Percentiles rank a stretch among this genome's conserved stretches.
Evolutionary conservation across 1,140 invertebrate genomes (phyloP).

Genomic region (Drosophila arawakana): DNA sequence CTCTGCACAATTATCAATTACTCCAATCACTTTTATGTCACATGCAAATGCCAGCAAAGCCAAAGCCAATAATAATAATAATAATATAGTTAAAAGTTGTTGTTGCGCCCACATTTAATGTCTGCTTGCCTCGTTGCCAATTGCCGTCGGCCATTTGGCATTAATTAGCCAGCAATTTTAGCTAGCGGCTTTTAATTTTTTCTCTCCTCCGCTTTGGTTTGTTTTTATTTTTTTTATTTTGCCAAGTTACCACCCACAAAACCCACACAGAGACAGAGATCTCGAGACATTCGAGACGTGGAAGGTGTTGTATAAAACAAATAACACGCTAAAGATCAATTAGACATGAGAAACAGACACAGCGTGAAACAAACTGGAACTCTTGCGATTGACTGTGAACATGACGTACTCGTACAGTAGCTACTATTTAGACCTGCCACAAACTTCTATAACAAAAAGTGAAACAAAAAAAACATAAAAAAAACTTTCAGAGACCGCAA

Average conservation of each 20-base stretch:
- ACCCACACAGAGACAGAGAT: background rate
- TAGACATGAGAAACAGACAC: slow-evolving; percentile 52
- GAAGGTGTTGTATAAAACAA: slow-evolving; percentile 54
- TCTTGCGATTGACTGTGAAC: slow-evolving; percentile 45
- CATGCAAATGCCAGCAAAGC: slow-evolving; percentile 64
- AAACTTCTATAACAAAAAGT: slow-evolving; percentile 7
- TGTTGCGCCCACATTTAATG: slow-evolving; percentile 42
- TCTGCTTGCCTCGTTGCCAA: slow-evolving; percentile 7
- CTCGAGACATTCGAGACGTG: slow-evolving; percentile 26
- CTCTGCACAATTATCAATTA: slow-evolving; percentile 80
- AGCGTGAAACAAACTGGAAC: slow-evolving; percentile 40
- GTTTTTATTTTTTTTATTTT: background rate
- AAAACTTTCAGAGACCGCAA: background rate
- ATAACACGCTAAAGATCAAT: slow-evolving; percentile 59
- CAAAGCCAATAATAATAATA: slow-evolving; percentile 50
- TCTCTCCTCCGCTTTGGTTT: background rate
- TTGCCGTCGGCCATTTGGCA: slow-evolving; percentile 45
- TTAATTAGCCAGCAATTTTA: slow-evolving; percentile 59
- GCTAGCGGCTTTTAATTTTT: slow-evolving; percentile 44
- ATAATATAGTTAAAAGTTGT: slow-evolving; percentile 55
- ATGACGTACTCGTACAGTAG: slow-evolving; percentile 35
- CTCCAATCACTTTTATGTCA: slow-evolving; percentile 81
- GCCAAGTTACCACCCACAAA: slow-evolving; percentile 47
- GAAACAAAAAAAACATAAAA: too few species aligned
- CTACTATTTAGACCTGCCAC: slow-evolving; percentile 16